Conservation (phyloP, 2,888 invertebrate species). For the Pharmacophagus antenor region DNA sequence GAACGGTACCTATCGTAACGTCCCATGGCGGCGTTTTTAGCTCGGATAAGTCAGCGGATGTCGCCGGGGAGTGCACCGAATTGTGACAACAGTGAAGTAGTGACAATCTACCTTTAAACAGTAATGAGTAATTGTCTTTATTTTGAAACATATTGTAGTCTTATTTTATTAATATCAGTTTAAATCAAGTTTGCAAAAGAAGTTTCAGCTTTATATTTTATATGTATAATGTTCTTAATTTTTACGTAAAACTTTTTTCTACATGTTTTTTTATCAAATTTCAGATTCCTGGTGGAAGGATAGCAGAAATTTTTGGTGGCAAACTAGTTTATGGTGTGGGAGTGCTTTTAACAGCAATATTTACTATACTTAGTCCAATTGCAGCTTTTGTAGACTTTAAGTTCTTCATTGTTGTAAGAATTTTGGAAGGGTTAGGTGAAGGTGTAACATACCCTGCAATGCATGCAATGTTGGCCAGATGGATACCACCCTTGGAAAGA, state of each 20-base stretch:
- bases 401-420: conserved; percentile 87
- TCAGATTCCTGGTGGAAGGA: conserved; percentile 86
- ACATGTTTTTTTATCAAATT: conserved; percentile 30
- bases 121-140: no score
- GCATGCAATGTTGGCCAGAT: conserved; percentile 94
- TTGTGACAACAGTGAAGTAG: no score
- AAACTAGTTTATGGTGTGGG: conserved; percentile 92
- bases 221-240: background rate
- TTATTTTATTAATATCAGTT: no score
- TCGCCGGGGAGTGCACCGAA: no score
- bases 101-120: no score
- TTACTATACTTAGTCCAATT: conserved; percentile 91
- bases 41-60: no score
- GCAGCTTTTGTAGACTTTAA: conserved; percentile 86
- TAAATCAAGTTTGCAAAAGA: no score
- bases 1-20: no score
- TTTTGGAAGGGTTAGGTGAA: conserved; percentile 92
- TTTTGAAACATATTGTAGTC: no score
- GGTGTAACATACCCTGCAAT: conserved; percentile 96
- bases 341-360: conserved; percentile 88
- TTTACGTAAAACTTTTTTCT: background rate
- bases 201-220: no score
- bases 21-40: no score
- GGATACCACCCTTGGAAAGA: conserved; percentile 96
- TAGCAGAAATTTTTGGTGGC: conserved; percentile 94